Base-by-base conservation (phyloP, 2,113 vertebrate species). In the Petromus typicus region DNA sequence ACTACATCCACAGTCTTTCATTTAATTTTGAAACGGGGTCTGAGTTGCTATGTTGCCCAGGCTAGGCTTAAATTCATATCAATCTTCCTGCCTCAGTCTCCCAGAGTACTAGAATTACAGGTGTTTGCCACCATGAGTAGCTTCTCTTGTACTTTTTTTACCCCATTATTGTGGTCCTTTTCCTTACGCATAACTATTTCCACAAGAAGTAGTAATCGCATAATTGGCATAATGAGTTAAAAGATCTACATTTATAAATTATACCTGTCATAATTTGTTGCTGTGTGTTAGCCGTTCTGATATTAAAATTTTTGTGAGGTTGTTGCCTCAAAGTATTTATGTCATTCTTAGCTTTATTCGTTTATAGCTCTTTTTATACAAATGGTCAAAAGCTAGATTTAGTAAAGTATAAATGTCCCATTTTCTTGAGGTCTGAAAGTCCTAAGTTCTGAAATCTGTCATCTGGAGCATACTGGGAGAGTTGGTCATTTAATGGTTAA, bases 301-400 rank as follows among this genome's bases (percentile, higher is more conserved):
- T 86, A 89, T 93, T 61, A 45, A 87, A 81, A 76, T 84, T 87
- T 90, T 75, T 22, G 22, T 43, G 76, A 64, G 4, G 32, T 3
- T 91, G 4, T 86, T 81, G 22, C 17, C 32, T 86, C 18, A 56
- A 67, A 84, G 2, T 87, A 45, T 92, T 95, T 91, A 61, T 37
- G 20, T 86, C 88, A 43, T 56, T n/a, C 34, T 3, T 84, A 66
- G 11, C 48, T 79, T 90, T 90, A 67, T 61, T 30, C 59, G 73
- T 87, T 91, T 13, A 11, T 45, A 43, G 51, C 75, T 93, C 37
- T 73, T 78, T 78, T 82, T 59, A 54, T 22, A 73, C 23, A 92
- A 56, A 63, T 90, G 83, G 76, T 78, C 56, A 87, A 71, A 86
- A 37, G 16, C 57, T 95, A 32, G 20, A 79, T 90, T 94, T 90